phyloP scores from a whole-genome alignment of 1,140 invertebrate species.

The Papilio polyxenes region DNA sequence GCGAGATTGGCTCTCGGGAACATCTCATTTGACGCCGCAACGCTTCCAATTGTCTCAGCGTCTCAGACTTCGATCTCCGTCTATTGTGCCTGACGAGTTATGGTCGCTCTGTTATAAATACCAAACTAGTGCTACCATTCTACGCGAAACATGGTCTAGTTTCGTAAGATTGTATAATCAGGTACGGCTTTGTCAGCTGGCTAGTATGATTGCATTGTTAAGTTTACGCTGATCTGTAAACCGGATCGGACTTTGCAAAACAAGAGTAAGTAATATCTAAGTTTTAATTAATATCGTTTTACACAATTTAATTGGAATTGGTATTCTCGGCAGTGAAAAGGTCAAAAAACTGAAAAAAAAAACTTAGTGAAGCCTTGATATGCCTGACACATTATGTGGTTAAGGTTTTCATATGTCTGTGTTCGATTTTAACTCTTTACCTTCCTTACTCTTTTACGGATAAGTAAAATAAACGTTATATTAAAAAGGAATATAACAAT shows the following conservation, averaged over 20 bases:
- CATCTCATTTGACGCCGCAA: constrained; percentile 74
- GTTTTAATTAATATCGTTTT: neutral
- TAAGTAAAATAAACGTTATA: neutral
- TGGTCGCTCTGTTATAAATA: constrained; percentile 49
- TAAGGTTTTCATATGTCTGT: neutral
- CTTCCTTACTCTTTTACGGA: neutral
- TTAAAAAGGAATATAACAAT: neutral
- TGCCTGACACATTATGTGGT: neutral
- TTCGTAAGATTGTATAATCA: constrained; percentile 29
- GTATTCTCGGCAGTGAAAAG: neutral
- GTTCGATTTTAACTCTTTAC: neutral
- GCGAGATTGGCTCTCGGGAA: constrained; percentile 68
- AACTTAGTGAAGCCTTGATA: neutral
- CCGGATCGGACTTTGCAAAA: neutral
- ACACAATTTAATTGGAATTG: neutral
- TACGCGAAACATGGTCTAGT: constrained; percentile 35
- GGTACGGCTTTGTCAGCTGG: constrained; percentile 10
- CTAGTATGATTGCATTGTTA: constrained; percentile 2
- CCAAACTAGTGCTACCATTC: constrained; percentile 40
- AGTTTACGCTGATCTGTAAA: constrained; percentile 9
- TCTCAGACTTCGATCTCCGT: constrained; percentile 52
- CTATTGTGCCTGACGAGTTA: constrained; percentile 56
- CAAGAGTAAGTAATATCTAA: neutral
- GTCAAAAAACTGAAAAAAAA: neutral
- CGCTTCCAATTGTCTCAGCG: constrained; percentile 69